Conservation (phyloP, 2,113 vertebrate species). For the Phocoena phocoena region DNA sequence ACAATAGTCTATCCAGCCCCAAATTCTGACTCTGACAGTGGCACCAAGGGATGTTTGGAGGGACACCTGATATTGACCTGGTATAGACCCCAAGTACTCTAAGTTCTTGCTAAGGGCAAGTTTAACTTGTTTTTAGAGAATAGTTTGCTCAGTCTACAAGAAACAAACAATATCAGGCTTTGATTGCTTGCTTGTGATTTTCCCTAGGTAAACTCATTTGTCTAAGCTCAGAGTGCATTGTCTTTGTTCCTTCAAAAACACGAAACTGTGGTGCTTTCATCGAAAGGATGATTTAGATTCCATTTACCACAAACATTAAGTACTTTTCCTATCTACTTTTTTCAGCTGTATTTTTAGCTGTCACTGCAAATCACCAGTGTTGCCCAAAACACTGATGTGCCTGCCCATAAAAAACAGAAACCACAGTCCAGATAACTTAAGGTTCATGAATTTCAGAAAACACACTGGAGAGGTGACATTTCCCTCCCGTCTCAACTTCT, state of each 20-base stretch:
- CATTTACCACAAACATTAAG: constrained; percentile 67
- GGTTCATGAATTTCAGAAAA: constrained; percentile 52
- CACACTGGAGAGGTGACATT: neutral
- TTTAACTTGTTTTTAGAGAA: constrained; percentile 53
- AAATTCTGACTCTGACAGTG: neutral
- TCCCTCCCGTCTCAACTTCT: neutral
- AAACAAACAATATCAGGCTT: constrained; percentile 55
- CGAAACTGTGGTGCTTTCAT: constrained; percentile 57
- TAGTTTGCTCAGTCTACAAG: constrained; percentile 60
- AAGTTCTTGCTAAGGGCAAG: constrained; percentile 47
- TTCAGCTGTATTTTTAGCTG: constrained; percentile 58
- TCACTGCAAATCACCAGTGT: constrained; percentile 61
- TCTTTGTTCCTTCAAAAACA: constrained; percentile 52
- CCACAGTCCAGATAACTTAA: neutral
- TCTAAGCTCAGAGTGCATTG: constrained; percentile 53
- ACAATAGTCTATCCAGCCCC: neutral
- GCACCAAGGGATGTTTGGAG: neutral
- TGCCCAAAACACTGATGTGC: neutral
- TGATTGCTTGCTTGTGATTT: constrained; percentile 60
- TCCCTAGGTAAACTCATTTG: constrained; percentile 63
- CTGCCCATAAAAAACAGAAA: constrained; percentile 41
- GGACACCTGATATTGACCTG: neutral
- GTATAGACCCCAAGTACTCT: neutral
- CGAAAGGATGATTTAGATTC: constrained; percentile 58
- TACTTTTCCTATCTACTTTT: constrained; percentile 62